phyloP scores from a whole-genome alignment of 2,113 vertebrate genomes.

The Austrofundulus limnaeus region DNA sequence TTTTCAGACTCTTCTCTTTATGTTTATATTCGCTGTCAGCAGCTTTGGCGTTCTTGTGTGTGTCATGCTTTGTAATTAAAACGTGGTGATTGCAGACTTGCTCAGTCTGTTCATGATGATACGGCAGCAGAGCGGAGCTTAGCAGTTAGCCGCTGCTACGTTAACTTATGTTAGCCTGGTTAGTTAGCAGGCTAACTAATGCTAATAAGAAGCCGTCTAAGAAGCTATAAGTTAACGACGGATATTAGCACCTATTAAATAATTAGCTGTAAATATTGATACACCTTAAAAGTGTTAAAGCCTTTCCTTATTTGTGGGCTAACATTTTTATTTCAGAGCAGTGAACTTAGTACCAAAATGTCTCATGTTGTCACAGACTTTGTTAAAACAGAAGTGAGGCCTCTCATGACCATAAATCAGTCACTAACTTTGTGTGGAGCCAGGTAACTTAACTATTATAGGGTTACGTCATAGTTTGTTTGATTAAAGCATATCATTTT shows the following conservation, averaged over 20 bases:
- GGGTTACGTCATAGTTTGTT: slow-evolving; percentile 15
- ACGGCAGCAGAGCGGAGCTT: slow-evolving; percentile 51
- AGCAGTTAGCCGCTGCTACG: slow-evolving; percentile 57
- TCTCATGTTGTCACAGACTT: slow-evolving; percentile 11
- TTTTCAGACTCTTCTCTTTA: slow-evolving; percentile 4
- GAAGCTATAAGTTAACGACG: slow-evolving; percentile 11
- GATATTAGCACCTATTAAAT: background rate
- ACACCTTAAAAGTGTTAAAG: no score
- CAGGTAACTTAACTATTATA: background rate
- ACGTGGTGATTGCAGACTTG: background rate
- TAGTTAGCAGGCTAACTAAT: slow-evolving; percentile 47
- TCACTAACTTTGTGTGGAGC: slow-evolving; percentile 34
- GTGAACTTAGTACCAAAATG: slow-evolving; percentile 16
- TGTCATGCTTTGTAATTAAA: background rate
- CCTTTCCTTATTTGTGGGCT: rapidly evolving
- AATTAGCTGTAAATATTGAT: background rate
- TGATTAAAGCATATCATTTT: slow-evolving; percentile 1
- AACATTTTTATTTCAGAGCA: background rate
- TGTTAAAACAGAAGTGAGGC: slow-evolving; percentile 58
- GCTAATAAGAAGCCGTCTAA: slow-evolving; percentile 43
- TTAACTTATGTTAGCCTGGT: slow-evolving; percentile 46
- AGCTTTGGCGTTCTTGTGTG: background rate
- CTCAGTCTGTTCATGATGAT: slow-evolving; percentile 18
- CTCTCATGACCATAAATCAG: slow-evolving; percentile 39
- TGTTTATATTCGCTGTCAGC: background rate